These are phyloP conservation scores for Potamilus streckersoni DNA, from an alignment of 1,140 invertebrate genomes.

Conservation along the genomic window DNA sequence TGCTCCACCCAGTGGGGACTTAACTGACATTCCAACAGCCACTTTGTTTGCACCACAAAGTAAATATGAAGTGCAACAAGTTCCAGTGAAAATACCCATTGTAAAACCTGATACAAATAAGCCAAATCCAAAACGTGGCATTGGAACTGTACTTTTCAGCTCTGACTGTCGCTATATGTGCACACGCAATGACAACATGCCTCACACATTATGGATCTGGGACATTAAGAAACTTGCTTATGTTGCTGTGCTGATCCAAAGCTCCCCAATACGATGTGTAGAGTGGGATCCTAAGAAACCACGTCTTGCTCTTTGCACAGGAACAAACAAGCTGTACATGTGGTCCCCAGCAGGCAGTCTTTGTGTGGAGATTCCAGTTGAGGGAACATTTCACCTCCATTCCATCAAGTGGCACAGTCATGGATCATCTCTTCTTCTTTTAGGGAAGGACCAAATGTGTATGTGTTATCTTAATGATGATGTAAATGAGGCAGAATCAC, in stretches of 20 bases:
- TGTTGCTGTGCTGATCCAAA: conserved; percentile 60
- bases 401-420: conserved; percentile 62
- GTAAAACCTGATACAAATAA: conserved; percentile 65
- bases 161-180: conserved; percentile 65
- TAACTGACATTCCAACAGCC: conserved; percentile 40
- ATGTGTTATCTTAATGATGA: conserved; percentile 53
- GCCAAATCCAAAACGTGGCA: conserved; percentile 64
- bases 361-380: conserved; percentile 64
- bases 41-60: conserved; percentile 53
- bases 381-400: conserved; percentile 61
- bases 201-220: conserved; percentile 66
- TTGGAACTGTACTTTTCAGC: conserved; percentile 64
- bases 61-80: conserved; percentile 61
- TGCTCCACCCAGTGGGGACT: conserved; percentile 31
- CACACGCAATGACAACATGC: conserved; percentile 68
- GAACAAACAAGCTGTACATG: conserved; percentile 67
- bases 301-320: conserved; percentile 65
- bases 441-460: conserved; percentile 65
- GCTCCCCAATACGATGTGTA: conserved; percentile 62
- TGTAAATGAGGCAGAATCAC: not conserved
- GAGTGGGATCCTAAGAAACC: conserved; percentile 63
- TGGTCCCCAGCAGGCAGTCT: conserved; percentile 66
- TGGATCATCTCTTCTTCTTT: conserved; percentile 57
- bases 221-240: conserved; percentile 57
- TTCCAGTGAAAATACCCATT: conserved; percentile 53